Percentiles rank a stretch among this genome's conserved stretches.
Evolutionary conservation across 2,113 vertebrate genomes (phyloP).

Genomic region (Notarius quadriscutis): DNA sequence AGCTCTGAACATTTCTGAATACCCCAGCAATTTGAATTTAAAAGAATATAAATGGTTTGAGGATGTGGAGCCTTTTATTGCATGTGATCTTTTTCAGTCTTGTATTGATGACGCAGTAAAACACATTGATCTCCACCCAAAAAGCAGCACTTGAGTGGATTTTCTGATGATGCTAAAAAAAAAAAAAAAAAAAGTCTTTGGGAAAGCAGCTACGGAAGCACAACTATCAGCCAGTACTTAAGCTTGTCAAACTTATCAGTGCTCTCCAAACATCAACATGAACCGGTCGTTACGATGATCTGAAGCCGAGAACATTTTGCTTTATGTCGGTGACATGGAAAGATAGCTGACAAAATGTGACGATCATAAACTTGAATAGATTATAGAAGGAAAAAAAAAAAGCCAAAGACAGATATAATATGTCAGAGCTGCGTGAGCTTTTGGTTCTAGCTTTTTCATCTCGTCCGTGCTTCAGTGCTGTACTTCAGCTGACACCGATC

Average conservation of each 20-base stretch:
- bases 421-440: not conserved
- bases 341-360: not conserved
- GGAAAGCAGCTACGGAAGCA: not conserved
- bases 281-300: not conserved
- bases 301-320: not conserved
- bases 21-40: not conserved
- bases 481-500: not conserved
- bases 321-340: not conserved
- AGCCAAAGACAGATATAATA: not conserved
- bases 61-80: not conserved
- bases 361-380: not conserved
- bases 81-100: not conserved
- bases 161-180: slow-evolving; percentile 11
- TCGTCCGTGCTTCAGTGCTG: too few relatives aligned
- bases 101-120: not conserved
- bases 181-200: not conserved
- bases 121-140: not conserved
- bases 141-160: not conserved
- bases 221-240: not conserved
- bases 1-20: not conserved
- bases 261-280: slow-evolving; percentile 1
- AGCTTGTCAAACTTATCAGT: slow-evolving; percentile 27
- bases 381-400: not conserved
- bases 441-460: not conserved
- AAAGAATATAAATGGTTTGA: not conserved